A percentile compares a stretch with the other conserved stretches of the same genome.
These are phyloP conservation scores for Clinocottus analis DNA, from an alignment of 2,113 vertebrate species.

Conservation along the genomic window DNA sequence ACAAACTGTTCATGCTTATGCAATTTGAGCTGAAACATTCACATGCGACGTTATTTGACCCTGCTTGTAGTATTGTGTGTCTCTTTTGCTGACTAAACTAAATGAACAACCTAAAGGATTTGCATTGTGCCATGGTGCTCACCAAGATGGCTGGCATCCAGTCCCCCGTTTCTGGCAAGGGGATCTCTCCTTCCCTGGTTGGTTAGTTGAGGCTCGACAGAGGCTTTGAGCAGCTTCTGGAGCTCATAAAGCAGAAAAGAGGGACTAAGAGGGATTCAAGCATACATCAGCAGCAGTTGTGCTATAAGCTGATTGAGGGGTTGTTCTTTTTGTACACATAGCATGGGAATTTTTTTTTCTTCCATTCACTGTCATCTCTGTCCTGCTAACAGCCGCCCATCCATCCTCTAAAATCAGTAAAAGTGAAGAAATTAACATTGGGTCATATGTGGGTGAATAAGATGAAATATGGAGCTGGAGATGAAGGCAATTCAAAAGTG, in stretches of 20 bases:
- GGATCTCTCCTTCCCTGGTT: slow-evolving; percentile 23
- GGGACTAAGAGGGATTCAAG: slow-evolving; percentile 53
- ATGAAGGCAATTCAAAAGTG: background rate
- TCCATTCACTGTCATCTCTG: slow-evolving; percentile 16
- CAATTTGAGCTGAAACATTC: background rate
- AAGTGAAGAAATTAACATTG: background rate
- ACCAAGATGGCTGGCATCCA: background rate
- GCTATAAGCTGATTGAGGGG: slow-evolving; percentile 45
- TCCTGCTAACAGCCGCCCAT: background rate
- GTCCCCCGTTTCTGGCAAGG: slow-evolving; percentile 18
- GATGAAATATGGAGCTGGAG: slow-evolving; percentile 12
- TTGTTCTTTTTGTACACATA: slow-evolving; percentile 10
- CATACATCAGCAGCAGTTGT: slow-evolving; percentile 55
- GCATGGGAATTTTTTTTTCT: slow-evolving; percentile 31
- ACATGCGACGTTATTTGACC: background rate
- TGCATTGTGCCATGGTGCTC: background rate
- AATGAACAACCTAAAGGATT: slow-evolving; percentile 7
- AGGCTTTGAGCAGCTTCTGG: slow-evolving; percentile 36
- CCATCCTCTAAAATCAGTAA: background rate
- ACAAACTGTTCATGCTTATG: background rate
- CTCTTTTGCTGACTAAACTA: background rate
- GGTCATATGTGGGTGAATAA: slow-evolving; percentile 23
- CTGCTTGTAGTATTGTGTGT: background rate
- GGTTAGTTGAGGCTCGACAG: slow-evolving; percentile 19
- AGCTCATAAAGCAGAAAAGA: slow-evolving; percentile 45